These are phyloP conservation scores for Hofmannophila pseudospretella DNA, from an alignment of 2,888 invertebrate species.

Conservation along the genomic window DNA sequence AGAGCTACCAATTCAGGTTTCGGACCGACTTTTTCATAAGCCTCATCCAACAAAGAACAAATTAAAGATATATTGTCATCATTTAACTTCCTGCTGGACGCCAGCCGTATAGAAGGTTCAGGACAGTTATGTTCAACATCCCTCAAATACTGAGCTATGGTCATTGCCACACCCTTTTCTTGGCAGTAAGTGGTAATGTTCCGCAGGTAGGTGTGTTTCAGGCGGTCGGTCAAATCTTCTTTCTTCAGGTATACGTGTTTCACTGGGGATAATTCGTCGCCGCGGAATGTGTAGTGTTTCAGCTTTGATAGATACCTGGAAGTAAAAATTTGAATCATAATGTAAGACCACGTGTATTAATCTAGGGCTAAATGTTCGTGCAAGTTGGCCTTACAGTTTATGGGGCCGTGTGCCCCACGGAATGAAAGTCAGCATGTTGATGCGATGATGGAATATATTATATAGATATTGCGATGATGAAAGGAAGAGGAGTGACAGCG, in stretches of 20 bases:
- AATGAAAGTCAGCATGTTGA: too few relatives aligned
- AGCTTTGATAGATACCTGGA: constrained; percentile 62
- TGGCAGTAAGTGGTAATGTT: constrained; percentile 82
- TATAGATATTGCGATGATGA: too few relatives aligned
- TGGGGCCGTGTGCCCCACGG: too few relatives aligned
- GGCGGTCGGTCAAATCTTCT: constrained; percentile 53
- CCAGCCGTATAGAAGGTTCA: constrained; percentile 85
- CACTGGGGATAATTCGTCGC: constrained; percentile 82
- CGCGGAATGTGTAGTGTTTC: constrained; percentile 70
- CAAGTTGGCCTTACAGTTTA: too few relatives aligned
- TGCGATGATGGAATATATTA: too few relatives aligned
- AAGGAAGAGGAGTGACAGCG: too few relatives aligned
- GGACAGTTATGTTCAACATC: constrained; percentile 81
- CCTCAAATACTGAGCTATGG: constrained; percentile 83
- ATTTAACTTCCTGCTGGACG: constrained; percentile 81
- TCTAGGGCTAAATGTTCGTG: background rate
- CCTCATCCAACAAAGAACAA: constrained; percentile 54
- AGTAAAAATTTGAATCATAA: too few relatives aligned
- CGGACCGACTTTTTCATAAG: constrained; percentile 56
- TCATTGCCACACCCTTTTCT: constrained; percentile 82
- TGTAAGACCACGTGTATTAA: constrained; percentile 3
- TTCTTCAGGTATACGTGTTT: constrained; percentile 84
- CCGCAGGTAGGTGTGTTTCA: constrained; percentile 76
- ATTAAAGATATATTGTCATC: constrained; percentile 77
- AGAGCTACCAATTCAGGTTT: constrained; percentile 42